Evolutionary conservation across 2,113 vertebrate species (phyloP), one percentile per base, ranked within the genome.

Genomic region (Notarius quadriscutis): DNA sequence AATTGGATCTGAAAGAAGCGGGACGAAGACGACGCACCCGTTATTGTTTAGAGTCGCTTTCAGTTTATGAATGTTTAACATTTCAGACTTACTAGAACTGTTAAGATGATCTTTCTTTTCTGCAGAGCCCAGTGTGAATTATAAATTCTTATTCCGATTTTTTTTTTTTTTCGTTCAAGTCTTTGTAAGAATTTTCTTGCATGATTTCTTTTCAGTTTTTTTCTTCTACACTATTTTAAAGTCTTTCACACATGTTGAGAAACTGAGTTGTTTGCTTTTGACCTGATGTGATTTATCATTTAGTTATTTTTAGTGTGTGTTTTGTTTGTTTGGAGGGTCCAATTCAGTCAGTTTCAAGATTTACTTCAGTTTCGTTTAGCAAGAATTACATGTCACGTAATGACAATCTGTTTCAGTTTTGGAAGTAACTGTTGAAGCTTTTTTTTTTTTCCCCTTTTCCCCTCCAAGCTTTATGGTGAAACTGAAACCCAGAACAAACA

Each of bases 401-500:
- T 48, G 85, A 88, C 82, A 78, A 87, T 90, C 82, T 83, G 55
- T 63, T 88, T 82, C 51, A 86, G 34, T 84, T 85, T n/a, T 84
- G 67, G 50, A 15, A 2, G 1, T 50, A 20, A 17, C 50, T 65
- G 27, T 48, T 22, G 58, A n/a, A 30, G 60, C 6, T 5, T 30
- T 17, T 41, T 10, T 9, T 53, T 80, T 80, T 82, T 30, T 87
- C 10, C 10, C 20, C 17, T 58, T 58, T 58, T 58, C 27, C 3
- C 7, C 69, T 67, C 12, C 14, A 63, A 75, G 60, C 60, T 85
- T 69, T 79, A 88, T 60, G 41, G 67, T 69, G 78, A 85, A 20
- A 83, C 41, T 20, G n/a, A 75, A 89, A 84, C 27, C 81, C 62
- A 90, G 57, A 86, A 55, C 50, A 53, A 87, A 93, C 91, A 94